Percentiles rank a stretch among this genome's conserved stretches.
These are phyloP conservation scores for Tragelaphus strepsiceros DNA, from an alignment of 2,113 vertebrate genomes.

Conservation along the genomic window DNA sequence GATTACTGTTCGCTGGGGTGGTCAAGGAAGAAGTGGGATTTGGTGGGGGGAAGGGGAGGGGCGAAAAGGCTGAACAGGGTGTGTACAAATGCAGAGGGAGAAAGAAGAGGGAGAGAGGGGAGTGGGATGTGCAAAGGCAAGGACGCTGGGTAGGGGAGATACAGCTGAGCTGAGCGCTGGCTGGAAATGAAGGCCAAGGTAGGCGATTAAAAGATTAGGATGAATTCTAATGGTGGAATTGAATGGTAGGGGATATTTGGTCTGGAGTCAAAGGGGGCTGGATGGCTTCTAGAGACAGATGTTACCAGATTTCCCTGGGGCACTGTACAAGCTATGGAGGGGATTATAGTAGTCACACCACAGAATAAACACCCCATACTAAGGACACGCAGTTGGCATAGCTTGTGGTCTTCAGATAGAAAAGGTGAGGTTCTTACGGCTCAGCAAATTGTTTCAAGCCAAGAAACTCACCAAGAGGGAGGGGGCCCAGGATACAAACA, in stretches of 20 bases:
- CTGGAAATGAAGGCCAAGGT: neutral
- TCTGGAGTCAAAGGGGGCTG: neutral
- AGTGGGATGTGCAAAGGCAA: neutral
- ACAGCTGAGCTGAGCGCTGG: rapidly evolving
- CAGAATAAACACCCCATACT: neutral
- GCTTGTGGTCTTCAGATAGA: neutral
- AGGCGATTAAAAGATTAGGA: neutral
- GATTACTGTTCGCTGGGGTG: neutral
- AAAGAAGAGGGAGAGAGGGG: neutral
- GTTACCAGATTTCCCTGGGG: neutral
- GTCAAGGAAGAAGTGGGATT: neutral
- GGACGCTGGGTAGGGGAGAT: neutral
- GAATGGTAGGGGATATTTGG: neutral
- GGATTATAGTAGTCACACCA: rapidly evolving
- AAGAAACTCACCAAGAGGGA: neutral
- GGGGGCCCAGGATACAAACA: neutral
- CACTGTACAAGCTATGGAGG: neutral
- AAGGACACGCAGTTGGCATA: rapidly evolving
- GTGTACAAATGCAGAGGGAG: neutral
- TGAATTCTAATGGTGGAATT: too few species aligned
- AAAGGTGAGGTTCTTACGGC: neutral
- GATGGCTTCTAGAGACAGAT: neutral
- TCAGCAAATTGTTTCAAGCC: neutral
- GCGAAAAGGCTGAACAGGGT: neutral
- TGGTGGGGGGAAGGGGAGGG: rapidly evolving